Evolutionary conservation across 30 jellyfish, hydroid and myxozoan genomes (phyloP).

Genomic region (Pseudorhiza aurosa): DNA sequence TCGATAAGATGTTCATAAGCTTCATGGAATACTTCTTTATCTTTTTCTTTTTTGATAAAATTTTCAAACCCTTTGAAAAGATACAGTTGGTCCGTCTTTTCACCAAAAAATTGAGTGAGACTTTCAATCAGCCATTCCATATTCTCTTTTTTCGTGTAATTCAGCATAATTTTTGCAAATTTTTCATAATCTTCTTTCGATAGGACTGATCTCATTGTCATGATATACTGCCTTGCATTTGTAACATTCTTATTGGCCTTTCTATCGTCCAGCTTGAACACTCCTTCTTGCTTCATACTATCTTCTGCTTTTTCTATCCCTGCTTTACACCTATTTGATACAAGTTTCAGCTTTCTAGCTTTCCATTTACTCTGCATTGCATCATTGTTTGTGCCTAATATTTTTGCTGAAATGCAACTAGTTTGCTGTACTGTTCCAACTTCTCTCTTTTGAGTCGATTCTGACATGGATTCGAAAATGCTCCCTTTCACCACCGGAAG

Average conservation of each 20-base stretch:
- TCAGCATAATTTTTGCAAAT: slow-evolving; percentile 14
- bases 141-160: slow-evolving; percentile 34
- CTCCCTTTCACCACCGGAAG: slow-evolving; percentile 12
- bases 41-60: slow-evolving; percentile 56
- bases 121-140: not conserved
- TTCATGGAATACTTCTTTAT: slow-evolving; percentile 33
- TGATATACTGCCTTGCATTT: slow-evolving; percentile 5
- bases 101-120: not conserved
- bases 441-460: not conserved
- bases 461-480: slow-evolving; percentile 4
- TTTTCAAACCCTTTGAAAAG: slow-evolving; percentile 56
- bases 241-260: not conserved
- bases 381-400: not conserved
- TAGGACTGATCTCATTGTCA: not conserved
- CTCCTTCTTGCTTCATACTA: not conserved
- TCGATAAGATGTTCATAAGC: slow-evolving; percentile 40
- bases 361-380: not conserved
- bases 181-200: slow-evolving; percentile 27
- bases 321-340: not conserved
- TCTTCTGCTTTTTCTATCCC: not conserved
- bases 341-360: slow-evolving; percentile 7
- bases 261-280: not conserved
- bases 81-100: slow-evolving; percentile 8
- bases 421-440: not conserved
- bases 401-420: not conserved